Base-by-base conservation (phyloP, 2,113 vertebrate genomes). In the Monarcha castaneiventris region DNA sequence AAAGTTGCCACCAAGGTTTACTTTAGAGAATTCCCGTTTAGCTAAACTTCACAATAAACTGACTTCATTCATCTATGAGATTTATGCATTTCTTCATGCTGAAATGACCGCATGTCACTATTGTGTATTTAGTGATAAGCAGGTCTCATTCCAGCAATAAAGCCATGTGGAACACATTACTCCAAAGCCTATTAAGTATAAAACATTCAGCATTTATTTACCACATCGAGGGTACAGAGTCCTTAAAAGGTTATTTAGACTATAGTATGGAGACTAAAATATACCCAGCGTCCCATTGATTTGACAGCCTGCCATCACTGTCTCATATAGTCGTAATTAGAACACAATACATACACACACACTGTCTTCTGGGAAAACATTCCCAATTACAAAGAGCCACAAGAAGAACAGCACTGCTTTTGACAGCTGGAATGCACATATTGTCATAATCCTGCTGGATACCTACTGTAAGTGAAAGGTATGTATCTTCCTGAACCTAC, bases 241-340 rank as follows among this genome's bases (percentile, higher is more conserved):
- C 95, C 96, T 96, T 97, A 96, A 95, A 96, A 95, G 89, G 92
- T 93, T 97, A 94, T 94, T 96, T 83, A 91, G 87, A 84, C 44
- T 86, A 61, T 41, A 68, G 48, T 32, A 35, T 3, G 6, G 88
- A 89, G 62, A 76, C 92, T 89, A 76, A 96, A 97, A 93, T 94
- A 94, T 52, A 94, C 41, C 25, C 66, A 85, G 75, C 7, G n/a
- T 89, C 54, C 85, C 43, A 77, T 6, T 80, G 92, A 86, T 88
- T 94, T 97, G 90, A 87, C 92, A 96, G 94, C 56, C 81, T 96
- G 81, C 91, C 82, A 88, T 77, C 89, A 86, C 52, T 84, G 21
- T 72, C 74, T 85, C 56, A 6, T 58, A 81, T 27, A 87, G n/a
- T 13, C 54, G 48, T 94, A 90, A 95, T 94, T 95, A 95, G 76